phyloP scores from a whole-genome alignment of 2,797 vertebrate genomes.

The Sebastes minor region DNA sequence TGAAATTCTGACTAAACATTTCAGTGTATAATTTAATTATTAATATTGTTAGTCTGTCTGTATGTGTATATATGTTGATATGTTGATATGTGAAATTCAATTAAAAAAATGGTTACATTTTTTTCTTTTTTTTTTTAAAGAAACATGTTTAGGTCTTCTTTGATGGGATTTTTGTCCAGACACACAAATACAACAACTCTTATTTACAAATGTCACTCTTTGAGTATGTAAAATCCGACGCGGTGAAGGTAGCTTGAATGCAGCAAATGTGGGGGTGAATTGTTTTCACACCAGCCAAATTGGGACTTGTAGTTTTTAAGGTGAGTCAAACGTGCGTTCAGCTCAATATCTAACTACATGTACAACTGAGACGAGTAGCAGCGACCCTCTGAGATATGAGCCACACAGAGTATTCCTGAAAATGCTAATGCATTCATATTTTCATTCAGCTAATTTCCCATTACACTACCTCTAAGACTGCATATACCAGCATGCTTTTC shows the following conservation, averaged over 20 bases:
- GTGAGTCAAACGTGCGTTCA: background rate
- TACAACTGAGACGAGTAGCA: background rate
- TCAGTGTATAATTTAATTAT: too few relatives aligned
- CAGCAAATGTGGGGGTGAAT: constrained; percentile 17
- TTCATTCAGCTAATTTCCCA: background rate
- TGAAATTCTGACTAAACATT: too few relatives aligned
- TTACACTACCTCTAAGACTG: constrained; percentile 12
- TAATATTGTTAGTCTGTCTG: too few relatives aligned
- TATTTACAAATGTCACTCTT: background rate
- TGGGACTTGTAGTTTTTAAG: constrained; percentile 78
- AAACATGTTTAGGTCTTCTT: fast-evolving
- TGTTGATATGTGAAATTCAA: too few relatives aligned
- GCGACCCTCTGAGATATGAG: background rate
- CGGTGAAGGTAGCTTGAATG: background rate
- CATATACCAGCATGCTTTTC: constrained; percentile 58
- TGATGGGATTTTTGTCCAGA: fast-evolving
- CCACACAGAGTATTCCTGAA: fast-evolving
- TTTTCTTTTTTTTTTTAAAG: too few relatives aligned
- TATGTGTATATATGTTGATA: too few relatives aligned
- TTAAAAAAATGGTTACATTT: too few relatives aligned
- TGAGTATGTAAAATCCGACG: fast-evolving
- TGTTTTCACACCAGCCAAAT: constrained; percentile 16
- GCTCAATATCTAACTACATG: background rate
- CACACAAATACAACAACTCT: background rate
- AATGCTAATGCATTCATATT: background rate